These are phyloP conservation scores for Chloromyia formosa DNA, from an alignment of 2,888 invertebrate genomes.

Conservation along the genomic window DNA sequence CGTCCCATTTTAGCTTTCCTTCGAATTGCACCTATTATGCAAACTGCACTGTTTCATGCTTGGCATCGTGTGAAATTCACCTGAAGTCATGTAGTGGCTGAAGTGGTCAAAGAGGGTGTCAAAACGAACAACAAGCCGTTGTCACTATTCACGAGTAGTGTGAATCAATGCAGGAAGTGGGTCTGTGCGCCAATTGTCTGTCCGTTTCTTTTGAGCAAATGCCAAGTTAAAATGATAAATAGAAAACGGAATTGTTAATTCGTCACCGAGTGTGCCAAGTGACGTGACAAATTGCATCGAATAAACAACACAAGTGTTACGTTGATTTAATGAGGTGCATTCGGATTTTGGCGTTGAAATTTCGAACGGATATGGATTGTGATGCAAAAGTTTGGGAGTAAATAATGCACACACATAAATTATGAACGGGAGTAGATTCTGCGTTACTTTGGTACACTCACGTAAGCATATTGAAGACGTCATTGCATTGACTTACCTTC, in stretches of 20 bases:
- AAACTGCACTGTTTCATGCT: not conserved
- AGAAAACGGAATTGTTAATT: slow-evolving; percentile 27
- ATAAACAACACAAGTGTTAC: not conserved
- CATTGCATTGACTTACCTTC: too few species aligned
- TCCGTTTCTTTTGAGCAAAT: not conserved
- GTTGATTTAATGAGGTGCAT: slow-evolving; percentile 2
- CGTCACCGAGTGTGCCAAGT: slow-evolving; percentile 15
- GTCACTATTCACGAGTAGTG: not conserved
- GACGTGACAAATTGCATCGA: slow-evolving; percentile 17
- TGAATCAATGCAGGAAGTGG: slow-evolving; percentile 15
- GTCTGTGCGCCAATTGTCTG: not conserved
- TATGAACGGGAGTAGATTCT: not conserved
- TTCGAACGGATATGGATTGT: not conserved
- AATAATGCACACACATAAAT: too few species aligned
- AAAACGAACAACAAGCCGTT: not conserved
- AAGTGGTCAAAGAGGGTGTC: slow-evolving; percentile 11
- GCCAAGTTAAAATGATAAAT: slow-evolving; percentile 34
- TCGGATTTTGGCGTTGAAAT: not conserved
- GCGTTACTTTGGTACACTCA: too few species aligned
- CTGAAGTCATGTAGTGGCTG: slow-evolving; percentile 16
- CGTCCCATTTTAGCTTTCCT: not conserved
- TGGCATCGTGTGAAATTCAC: slow-evolving; percentile 37
- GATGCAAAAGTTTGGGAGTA: not conserved
- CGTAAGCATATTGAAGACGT: too few species aligned
- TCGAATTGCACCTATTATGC: not conserved